A percentile compares a stretch with the other conserved stretches of the same genome.
Conservation (phyloP, 1,140 invertebrate genomes). For the Hydropsyche tenuis region DNA sequence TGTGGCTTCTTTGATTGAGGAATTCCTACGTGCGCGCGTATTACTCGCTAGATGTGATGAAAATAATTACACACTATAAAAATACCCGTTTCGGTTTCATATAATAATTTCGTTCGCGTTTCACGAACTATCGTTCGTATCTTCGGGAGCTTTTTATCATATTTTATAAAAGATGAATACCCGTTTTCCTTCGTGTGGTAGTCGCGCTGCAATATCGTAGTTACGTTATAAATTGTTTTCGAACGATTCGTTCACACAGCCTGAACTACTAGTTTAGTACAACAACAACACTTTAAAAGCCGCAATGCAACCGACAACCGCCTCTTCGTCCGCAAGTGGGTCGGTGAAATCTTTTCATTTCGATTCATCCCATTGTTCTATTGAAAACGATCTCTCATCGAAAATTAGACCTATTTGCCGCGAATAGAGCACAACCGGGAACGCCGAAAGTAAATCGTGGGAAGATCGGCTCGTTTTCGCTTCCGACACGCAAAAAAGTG, state of each 20-base stretch:
- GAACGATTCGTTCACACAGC: conserved; percentile 24
- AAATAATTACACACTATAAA: conserved; percentile 37
- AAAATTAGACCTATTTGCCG: conserved; percentile 31
- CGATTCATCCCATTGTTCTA: conserved; percentile 40
- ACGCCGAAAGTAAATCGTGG: no score
- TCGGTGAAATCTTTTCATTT: conserved; percentile 46
- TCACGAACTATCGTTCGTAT: conserved; percentile 30
- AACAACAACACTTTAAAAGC: neutral
- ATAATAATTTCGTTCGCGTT: conserved; percentile 32
- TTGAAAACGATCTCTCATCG: conserved; percentile 35
- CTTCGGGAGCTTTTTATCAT: conserved; percentile 24
- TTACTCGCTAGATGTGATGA: conserved; percentile 30
- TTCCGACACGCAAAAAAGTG: no score
- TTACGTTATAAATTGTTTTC: conserved; percentile 33
- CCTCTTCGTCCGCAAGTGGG: conserved; percentile 14
- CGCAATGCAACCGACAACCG: neutral
- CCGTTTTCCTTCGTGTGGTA: no score
- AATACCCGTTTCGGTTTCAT: conserved; percentile 24
- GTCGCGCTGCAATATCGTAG: neutral
- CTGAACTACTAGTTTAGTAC: neutral
- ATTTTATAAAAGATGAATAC: no score
- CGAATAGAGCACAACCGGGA: no score
- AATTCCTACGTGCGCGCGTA: conserved; percentile 23
- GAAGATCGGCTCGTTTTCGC: no score
- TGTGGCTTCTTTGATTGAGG: conserved; percentile 5